Conservation (phyloP, 2,797 vertebrate species). For the Catostomus latipinnis region DNA sequence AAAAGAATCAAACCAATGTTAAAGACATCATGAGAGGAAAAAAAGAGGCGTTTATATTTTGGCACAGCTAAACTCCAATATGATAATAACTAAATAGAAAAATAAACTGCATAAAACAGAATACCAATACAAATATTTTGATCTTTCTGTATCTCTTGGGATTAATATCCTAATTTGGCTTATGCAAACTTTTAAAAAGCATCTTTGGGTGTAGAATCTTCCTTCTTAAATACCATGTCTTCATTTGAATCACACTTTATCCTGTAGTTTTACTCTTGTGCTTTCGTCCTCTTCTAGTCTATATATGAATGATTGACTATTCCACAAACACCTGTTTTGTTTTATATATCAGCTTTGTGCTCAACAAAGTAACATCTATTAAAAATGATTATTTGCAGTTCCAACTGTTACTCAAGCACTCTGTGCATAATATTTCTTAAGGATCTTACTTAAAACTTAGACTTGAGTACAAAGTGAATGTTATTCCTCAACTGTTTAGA, state of each 20-base stretch:
- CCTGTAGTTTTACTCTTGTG: not conserved
- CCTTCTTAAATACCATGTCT: not conserved
- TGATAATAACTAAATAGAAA: constrained; percentile 38
- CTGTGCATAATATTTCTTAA: not conserved
- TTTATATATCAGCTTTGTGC: not conserved
- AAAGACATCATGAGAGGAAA: constrained; percentile 18
- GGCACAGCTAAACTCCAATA: constrained; percentile 40
- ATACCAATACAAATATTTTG: constrained; percentile 56
- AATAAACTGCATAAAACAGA: constrained; percentile 23
- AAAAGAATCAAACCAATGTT: constrained; percentile 34
- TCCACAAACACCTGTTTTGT: not conserved
- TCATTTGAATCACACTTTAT: not conserved
- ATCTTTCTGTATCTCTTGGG: constrained; percentile 50
- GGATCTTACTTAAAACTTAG: constrained; percentile 2
- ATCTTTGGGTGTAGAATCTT: not conserved
- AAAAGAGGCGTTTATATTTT: constrained; percentile 54
- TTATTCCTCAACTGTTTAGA: not conserved
- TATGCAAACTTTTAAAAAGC: not conserved
- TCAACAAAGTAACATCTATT: not conserved
- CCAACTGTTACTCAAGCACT: not conserved
- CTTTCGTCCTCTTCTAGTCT: not conserved
- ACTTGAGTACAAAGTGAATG: not conserved
- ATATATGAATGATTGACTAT: not conserved
- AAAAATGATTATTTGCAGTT: no score
- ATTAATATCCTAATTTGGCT: constrained; percentile 14